Base-by-base conservation (phyloP, 2,797 vertebrate species). In the Erethizon dorsatum region DNA sequence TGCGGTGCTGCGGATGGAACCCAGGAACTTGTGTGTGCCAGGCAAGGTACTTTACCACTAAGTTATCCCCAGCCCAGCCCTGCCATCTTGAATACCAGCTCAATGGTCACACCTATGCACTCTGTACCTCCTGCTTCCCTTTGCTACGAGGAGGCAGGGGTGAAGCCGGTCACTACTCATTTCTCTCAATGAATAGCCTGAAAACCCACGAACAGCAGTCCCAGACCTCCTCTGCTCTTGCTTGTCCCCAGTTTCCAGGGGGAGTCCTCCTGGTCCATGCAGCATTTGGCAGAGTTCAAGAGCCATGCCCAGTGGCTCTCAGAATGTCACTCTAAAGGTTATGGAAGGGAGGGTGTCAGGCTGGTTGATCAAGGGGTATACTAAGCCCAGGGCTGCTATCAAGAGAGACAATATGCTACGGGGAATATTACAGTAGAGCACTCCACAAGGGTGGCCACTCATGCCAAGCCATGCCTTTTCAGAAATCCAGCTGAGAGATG, bases 251-350 rank as follows among this genome's bases (percentile, higher is more conserved):
- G 45, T 54, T 93, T 87, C 52, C 90, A 47, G 20, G 33, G 50
- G 37, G 37, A 90, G 10, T 71, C 54, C 50, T 82, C 10, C 47
- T 92, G 69, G 77, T 26, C 24, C 17, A 69, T 31, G 18, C 2
- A 84, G 57, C 41, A 91, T 47, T 83, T 45, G 33, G 47, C 31
- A 93, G 65, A 90, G 69, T 28, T 94, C 73, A 83, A 82, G 6
- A 73, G 22, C 65, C 77, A 82, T 86, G 75, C 26, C 54, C 45
- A 37, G 12, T 10, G 45, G 57, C 57, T 92, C 71, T 92, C 79
- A 78, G 18, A 80, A 84, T 54, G 31, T 71, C 41, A 61, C 41
- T 73, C 22, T 26, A 11, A 28, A 71, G 67, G 15, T 5, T 84
- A 47, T 50, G 24, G 91, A 91, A 50, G 31, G 33, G 79, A 87